Conservation (phyloP, 1,140 invertebrate genomes). For the Heliconius nattereri region DNA sequence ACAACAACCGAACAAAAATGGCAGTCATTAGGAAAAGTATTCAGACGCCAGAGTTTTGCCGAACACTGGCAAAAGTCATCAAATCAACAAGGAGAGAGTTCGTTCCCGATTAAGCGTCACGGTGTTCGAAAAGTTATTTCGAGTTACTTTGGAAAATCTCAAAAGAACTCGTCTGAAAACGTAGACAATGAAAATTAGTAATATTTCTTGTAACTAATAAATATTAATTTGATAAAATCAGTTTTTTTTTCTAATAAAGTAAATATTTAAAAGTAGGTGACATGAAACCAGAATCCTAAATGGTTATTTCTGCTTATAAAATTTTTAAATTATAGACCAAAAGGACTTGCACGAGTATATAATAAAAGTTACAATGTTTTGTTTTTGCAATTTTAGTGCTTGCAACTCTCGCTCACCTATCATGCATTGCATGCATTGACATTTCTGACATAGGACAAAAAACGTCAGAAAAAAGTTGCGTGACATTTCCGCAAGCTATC, state of each 20-base stretch:
- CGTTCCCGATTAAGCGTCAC: slow-evolving; percentile 60
- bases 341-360: not conserved
- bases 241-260: too few species aligned
- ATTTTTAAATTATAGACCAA: not conserved
- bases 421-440: slow-evolving; percentile 13
- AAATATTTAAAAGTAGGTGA: too few species aligned
- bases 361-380: not conserved
- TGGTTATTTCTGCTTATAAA: too few species aligned
- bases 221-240: not conserved
- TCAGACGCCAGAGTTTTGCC: slow-evolving; percentile 68
- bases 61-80: slow-evolving; percentile 63
- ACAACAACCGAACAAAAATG: slow-evolving; percentile 71
- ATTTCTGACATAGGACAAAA: slow-evolving; percentile 34
- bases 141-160: slow-evolving; percentile 54
- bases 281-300: too few species aligned
- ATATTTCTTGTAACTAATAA: slow-evolving; percentile 10
- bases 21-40: slow-evolving; percentile 76
- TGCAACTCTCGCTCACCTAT: not conserved
- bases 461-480: slow-evolving; percentile 45
- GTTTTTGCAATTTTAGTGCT: not conserved
- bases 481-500: slow-evolving; percentile 55
- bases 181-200: slow-evolving; percentile 48
- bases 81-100: slow-evolving; percentile 61
- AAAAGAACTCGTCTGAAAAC: slow-evolving; percentile 46
- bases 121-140: slow-evolving; percentile 72